Conservation (phyloP, 2,888 invertebrate genomes). For the Craniophora ligustri region DNA sequence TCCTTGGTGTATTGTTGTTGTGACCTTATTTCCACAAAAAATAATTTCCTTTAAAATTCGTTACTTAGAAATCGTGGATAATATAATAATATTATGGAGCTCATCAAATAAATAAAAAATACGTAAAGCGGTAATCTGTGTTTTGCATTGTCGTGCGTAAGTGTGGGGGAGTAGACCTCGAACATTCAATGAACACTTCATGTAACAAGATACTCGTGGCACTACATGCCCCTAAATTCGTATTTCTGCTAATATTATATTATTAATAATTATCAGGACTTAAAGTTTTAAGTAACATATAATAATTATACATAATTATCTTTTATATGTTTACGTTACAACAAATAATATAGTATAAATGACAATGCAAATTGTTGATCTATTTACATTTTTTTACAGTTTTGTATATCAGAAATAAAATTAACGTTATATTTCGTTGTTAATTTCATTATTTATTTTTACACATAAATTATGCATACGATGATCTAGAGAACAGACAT, state of each 20-base stretch:
- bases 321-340: conserved; percentile 36
- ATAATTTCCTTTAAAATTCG: conserved; percentile 22
- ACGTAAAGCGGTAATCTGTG: conserved; percentile 33
- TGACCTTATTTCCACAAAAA: conserved; percentile 31
- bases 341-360: conserved; percentile 31
- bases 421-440: conserved; percentile 60
- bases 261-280: conserved; percentile 44
- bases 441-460: conserved; percentile 57
- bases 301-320: conserved; percentile 40
- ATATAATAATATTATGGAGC: conserved; percentile 24
- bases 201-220: conserved; percentile 49
- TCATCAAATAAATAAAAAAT: conserved; percentile 21
- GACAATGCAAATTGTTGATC: conserved; percentile 48
- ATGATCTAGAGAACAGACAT: conserved; percentile 20
- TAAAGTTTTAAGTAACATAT: conserved; percentile 44
- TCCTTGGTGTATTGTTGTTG: conserved; percentile 23
- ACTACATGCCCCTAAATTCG: conserved; percentile 43
- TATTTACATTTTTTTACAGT: conserved; percentile 53
- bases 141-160: conserved; percentile 40
- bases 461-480: conserved; percentile 35
- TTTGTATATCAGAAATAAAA: conserved; percentile 56
- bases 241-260: conserved; percentile 49
- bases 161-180: conserved; percentile 33
- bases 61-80: conserved; percentile 42
- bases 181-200: conserved; percentile 39